Base-by-base conservation (phyloP, 2,888 invertebrate genomes). In the Brachycybe producta region DNA sequence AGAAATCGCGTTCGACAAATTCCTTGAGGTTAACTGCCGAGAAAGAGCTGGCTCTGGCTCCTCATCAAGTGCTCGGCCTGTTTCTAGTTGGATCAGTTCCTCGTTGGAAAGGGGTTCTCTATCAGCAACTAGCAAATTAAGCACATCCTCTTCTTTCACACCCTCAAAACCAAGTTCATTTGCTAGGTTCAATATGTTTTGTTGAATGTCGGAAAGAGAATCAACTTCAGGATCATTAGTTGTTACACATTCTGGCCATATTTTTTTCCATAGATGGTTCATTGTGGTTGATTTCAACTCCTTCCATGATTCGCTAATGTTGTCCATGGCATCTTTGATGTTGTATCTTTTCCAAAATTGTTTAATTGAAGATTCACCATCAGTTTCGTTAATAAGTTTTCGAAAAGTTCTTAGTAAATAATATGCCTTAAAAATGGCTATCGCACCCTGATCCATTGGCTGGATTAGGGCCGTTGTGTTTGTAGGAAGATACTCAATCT, bases 391-490 rank as follows among this genome's bases (percentile, higher is more conserved):
- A 15, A 34, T 17, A 11, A 23, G 2, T 7, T 13, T 11, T 34
- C 13, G 5, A 46, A 46, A 46, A 5, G 21, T 46, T n/a, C 21
- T 46, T 46, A 21, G 5, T 13, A 46, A 19, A 36, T 48, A 48
- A 23, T 40, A 43, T 5, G 48, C 40, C 27, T 40, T 48, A 24
- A 48, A 41, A 13, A 11, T 27, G 15, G 39, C 40, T 4, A 39
- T 48, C 11, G 24, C 17, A 11, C 52, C 52, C 15, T 48, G 52
- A 27, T 48, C 48, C 40, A 52, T 52, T 13, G 35, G 41, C 46
- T 46, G 46, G 8, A 46, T 5, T 15, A 28, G 11, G 15, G 40
- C 21, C 5, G 52, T 2, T 4, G 48, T 30, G 48, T 48, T 52
- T 8, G 2, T 7, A 2, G 41, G 48, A 5, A 52, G 26, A 41